These are phyloP conservation scores for Margarornis squamiger DNA, from an alignment of 2,797 vertebrate genomes.

Conservation along the genomic window DNA sequence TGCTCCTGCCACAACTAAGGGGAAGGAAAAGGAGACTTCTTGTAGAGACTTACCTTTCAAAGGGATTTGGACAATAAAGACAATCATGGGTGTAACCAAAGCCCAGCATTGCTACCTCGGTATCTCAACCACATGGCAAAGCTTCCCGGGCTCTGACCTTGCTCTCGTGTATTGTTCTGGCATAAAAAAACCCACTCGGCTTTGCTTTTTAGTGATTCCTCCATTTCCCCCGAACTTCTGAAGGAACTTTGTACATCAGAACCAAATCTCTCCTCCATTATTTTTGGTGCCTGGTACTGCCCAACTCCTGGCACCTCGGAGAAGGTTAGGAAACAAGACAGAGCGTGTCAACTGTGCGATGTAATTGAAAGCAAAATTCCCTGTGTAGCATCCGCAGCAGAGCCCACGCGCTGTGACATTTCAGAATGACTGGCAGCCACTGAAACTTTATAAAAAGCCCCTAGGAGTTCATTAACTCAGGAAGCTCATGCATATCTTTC, in stretches of 20 bases:
- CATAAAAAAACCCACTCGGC: background rate
- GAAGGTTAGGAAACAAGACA: background rate
- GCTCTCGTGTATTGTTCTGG: background rate
- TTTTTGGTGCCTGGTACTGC: background rate
- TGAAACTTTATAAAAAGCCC: background rate
- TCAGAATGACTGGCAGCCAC: constrained; percentile 27
- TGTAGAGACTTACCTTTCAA: background rate
- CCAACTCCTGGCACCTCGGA: background rate
- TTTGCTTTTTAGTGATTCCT: background rate
- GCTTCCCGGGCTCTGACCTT: background rate
- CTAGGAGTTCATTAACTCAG: constrained; percentile 31
- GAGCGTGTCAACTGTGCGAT: background rate
- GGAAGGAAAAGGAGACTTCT: constrained; percentile 47
- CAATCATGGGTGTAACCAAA: constrained; percentile 38
- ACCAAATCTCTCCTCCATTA: background rate
- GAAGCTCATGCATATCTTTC: constrained; percentile 47
- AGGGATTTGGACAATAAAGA: background rate
- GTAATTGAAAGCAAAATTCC: constrained; percentile 28
- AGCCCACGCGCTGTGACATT: background rate
- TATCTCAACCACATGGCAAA: constrained; percentile 4
- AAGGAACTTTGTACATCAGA: background rate
- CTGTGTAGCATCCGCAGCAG: background rate
- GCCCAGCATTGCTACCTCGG: background rate
- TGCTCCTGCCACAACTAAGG: background rate
- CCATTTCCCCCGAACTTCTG: background rate